Evolutionary conservation across 2,888 invertebrate genomes (phyloP).

Genomic region (Miltochrista miniata): DNA sequence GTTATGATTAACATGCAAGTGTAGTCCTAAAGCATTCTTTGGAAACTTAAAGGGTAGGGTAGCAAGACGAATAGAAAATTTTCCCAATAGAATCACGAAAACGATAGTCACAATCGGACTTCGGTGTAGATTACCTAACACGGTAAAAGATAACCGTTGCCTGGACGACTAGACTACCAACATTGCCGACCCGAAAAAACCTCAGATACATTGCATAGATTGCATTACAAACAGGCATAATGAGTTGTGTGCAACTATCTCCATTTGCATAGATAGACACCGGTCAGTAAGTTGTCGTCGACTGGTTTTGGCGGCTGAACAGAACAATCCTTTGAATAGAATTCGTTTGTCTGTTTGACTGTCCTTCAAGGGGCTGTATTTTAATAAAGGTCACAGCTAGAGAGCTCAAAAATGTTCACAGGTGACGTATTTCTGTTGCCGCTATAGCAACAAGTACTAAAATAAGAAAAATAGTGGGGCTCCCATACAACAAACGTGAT

Average conservation of each 20-base stretch:
- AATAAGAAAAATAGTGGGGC: too few relatives aligned
- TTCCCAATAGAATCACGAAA: constrained; percentile 15
- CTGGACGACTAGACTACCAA: constrained; percentile 64
- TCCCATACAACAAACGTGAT: too few relatives aligned
- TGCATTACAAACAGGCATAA: constrained; percentile 78
- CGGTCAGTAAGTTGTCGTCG: constrained; percentile 27
- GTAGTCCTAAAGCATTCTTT: too few relatives aligned
- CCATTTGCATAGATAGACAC: constrained; percentile 75
- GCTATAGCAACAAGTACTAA: too few relatives aligned
- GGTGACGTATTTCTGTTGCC: too few relatives aligned
- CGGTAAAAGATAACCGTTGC: constrained; percentile 62
- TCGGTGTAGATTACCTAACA: constrained; percentile 34
- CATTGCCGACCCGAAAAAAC: constrained; percentile 71
- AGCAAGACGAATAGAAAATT: too few relatives aligned
- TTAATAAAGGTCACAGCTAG: too few relatives aligned
- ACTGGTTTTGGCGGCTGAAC: constrained; percentile 18
- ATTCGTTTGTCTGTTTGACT: too few relatives aligned
- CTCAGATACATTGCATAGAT: constrained; percentile 77
- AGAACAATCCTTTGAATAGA: constrained; percentile 10
- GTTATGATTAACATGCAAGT: too few relatives aligned
- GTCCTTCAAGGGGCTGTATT: too few relatives aligned
- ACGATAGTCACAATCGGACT: constrained; percentile 25
- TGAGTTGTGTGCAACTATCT: constrained; percentile 61
- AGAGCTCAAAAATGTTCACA: too few relatives aligned
- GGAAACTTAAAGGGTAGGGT: too few relatives aligned